These are phyloP conservation scores for Mythimna impura DNA, from an alignment of 2,888 invertebrate genomes.

Conservation along the genomic window DNA sequence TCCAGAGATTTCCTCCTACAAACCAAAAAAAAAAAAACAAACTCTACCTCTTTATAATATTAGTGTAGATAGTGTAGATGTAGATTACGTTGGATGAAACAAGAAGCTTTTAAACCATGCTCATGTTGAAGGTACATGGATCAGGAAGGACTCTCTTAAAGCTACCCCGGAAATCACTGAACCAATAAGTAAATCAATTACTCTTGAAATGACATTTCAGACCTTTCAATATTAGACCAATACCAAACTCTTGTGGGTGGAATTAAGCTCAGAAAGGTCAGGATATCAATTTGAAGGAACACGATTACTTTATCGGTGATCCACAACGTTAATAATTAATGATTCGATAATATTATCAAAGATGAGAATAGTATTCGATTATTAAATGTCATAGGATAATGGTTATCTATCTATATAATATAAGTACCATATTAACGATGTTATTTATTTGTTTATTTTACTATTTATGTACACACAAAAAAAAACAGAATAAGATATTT, in stretches of 20 bases:
- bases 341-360: background rate
- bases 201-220: slow-evolving; percentile 14
- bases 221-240: slow-evolving; percentile 2
- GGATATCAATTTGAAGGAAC: slow-evolving; percentile 14
- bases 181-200: slow-evolving; percentile 1
- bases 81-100: too few species aligned
- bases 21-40: too few species aligned
- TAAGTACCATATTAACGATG: too few species aligned
- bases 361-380: slow-evolving; percentile 18
- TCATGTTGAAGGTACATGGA: too few species aligned
- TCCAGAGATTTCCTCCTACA: too few species aligned
- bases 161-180: background rate
- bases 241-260: slow-evolving; percentile 10
- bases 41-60: too few species aligned
- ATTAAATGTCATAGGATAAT: background rate
- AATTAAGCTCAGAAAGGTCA: slow-evolving; percentile 30
- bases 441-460: too few species aligned
- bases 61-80: too few species aligned
- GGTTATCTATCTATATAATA: too few species aligned
- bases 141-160: background rate
- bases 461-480: too few species aligned
- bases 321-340: slow-evolving; percentile 5
- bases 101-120: too few species aligned
- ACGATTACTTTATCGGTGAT: slow-evolving; percentile 25
- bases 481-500: too few species aligned